Base-by-base conservation (phyloP, 2,888 invertebrate genomes). In the Myathropa florea region DNA sequence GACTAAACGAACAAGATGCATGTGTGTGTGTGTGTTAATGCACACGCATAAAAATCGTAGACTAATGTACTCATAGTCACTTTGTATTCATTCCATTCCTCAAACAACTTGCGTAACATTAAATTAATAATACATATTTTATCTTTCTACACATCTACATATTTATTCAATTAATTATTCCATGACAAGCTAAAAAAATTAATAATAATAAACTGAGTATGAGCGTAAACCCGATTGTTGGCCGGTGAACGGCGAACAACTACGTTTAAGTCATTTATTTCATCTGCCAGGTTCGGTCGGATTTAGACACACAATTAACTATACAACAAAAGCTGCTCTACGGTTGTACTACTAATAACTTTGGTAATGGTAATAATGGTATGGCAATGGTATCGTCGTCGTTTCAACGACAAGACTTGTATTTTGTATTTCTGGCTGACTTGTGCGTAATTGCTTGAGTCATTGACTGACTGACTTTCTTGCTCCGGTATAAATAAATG, bases 401-500 rank as follows among this genome's bases (percentile, higher is more conserved):
- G 46, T 60, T 65, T 61, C 59, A 36, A 55, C 59, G 53, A 76
- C 65, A 81, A 77, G 76, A 68, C 46, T 57, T 61, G 65, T 21
- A 60, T 39, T 46, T 57, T 26, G 53, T 30, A 18, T 55, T 55
- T 64, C 21, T 36, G 36, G 24, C 64, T 77, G 67, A 68, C 63
- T 60, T 65, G 67, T 64, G 60, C 36, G 72, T 83, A 75, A 75
- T 82, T 85, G 68, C 77, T 60, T 63, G 72, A 85, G 63, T 81
- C 85, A 81, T 77, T 81, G 63, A 68, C 67, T 63, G 65, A 65
- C 79, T 76, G 76, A 59, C 39, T 81, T 71, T 63, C 85, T 77
- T 70, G 72, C 60, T 77, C 64, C 68, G 55, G 24, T 67, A 71
- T 33, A 68, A 77, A 71, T 33, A 68, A 77, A 61, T 68, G 67